Evolutionary conservation across 2,797 vertebrate species (phyloP), one percentile per base, ranked within the genome.

Genomic region (Micropoecilia bifurca): DNA sequence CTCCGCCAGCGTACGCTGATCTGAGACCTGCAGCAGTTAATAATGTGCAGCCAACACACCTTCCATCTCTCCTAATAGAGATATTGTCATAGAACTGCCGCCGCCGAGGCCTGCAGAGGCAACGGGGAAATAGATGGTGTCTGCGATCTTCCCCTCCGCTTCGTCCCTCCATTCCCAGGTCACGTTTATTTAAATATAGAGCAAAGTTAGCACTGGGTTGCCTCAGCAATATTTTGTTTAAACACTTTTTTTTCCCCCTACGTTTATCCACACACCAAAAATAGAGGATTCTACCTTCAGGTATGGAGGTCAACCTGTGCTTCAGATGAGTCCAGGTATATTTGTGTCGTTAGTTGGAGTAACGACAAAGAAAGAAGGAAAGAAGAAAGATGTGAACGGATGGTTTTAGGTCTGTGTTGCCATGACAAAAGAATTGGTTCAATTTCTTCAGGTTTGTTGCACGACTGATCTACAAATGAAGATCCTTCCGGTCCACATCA

Each of bases 41-140:
- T 93, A 94, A 94, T 89, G 88, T 84, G 80, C 69, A 76, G 46
- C 87, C 76, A 89, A 93, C 90, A 91, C 77, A 61, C 92, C 88
- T 86, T 95, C 94, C 91, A 95, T 95, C 95, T 94, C 88, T 91
- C 82, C 82, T 94, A 94, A 95, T 93, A 93, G 91, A 95, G 92
- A 94, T 93, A 92, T 93, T 92, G 94, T 93, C 92, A 92, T 83
- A 86, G 84, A 87, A 86, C 89, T 91, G 90, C 88, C 83, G 87
- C 88, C 90, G 89, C 89, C 83, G 48, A 73, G 81, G 87, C 84
- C 89, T 78, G 85, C 81, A 84, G 57, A 63, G 57, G 41, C 74
- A 61, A 47, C 3, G 45, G 57, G 57, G 30, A 66, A 47, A 66
- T 63, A 30, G 43, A 66, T 76, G 43, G 41, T 3, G 43, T 66